phyloP scores from a whole-genome alignment of 37 sponge, comb jelly and placozoan species.

The Hormiphora californensis region DNA sequence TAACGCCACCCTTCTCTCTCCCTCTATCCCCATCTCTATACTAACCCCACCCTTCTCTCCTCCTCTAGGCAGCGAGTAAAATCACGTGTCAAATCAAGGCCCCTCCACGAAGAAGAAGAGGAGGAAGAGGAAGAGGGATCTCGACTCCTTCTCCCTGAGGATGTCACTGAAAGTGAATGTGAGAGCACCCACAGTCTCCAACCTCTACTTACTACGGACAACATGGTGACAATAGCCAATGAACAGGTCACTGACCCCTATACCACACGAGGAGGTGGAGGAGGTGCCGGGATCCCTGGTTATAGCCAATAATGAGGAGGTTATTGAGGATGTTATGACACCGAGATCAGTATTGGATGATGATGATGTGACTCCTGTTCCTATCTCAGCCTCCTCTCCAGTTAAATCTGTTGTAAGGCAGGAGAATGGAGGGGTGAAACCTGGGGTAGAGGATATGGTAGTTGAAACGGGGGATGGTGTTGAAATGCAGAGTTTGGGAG shows the following conservation, averaged over 20 bases:
- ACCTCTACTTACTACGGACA: too few species aligned
- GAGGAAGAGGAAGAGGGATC: not conserved
- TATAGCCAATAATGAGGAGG: not conserved
- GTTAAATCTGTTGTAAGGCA: not conserved
- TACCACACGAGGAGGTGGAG: not conserved
- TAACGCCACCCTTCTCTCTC: too few species aligned
- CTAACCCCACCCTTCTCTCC: not conserved
- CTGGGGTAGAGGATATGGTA: not conserved
- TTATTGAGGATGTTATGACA: not conserved
- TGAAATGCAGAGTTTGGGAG: not conserved
- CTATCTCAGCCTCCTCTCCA: not conserved
- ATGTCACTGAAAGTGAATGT: not conserved
- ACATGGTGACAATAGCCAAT: not conserved
- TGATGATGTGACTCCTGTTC: not conserved
- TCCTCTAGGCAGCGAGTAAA: slow-evolving; percentile 13
- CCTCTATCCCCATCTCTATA: too few species aligned
- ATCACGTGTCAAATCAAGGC: not conserved
- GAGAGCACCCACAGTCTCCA: not conserved
- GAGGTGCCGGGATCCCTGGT: not conserved
- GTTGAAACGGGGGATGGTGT: not conserved
- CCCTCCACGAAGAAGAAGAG: not conserved
- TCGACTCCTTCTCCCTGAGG: not conserved
- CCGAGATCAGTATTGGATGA: too few species aligned
- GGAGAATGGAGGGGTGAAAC: not conserved
- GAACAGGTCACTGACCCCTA: not conserved